Percentiles rank a stretch among this genome's conserved stretches.
phyloP scores from a whole-genome alignment of 2,113 vertebrate species.

The Syngnathus floridae region DNA sequence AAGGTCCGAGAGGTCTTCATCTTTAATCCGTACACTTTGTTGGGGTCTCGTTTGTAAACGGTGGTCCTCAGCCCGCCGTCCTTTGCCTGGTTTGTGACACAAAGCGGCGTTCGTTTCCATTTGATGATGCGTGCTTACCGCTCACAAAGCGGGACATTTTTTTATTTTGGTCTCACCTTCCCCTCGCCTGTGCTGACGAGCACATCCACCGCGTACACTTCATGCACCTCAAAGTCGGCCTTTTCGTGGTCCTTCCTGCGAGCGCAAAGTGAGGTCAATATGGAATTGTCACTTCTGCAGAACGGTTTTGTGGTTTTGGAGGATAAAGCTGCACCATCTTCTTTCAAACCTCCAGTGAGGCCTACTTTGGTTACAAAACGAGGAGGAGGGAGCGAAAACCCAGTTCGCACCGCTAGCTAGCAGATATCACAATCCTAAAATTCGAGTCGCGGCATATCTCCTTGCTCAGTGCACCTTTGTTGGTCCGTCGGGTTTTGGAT shows the following conservation, averaged over 20 bases:
- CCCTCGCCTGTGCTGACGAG: slow-evolving; percentile 95
- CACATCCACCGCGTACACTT: slow-evolving; percentile 96
- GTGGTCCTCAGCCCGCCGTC: slow-evolving; percentile 94
- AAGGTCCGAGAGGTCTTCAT: slow-evolving; percentile 98
- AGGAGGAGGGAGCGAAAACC: too few relatives aligned
- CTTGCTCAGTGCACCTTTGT: slow-evolving; percentile 81
- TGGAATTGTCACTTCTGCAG: too few relatives aligned
- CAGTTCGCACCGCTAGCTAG: too few relatives aligned
- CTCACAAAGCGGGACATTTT: too few relatives aligned
- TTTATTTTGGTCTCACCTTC: slow-evolving; percentile 73
- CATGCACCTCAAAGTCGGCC: slow-evolving; percentile 94
- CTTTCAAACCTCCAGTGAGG: too few relatives aligned
- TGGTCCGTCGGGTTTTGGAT: slow-evolving; percentile 97
- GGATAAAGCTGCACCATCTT: neutral
- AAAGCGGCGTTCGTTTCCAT: neutral
- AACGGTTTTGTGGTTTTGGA: too few relatives aligned
- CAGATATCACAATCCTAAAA: neutral
- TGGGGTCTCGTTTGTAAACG: slow-evolving; percentile 94
- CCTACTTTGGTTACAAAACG: too few relatives aligned
- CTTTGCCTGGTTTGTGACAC: slow-evolving; percentile 72
- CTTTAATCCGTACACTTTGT: slow-evolving; percentile 93
- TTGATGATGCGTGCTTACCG: too few relatives aligned
- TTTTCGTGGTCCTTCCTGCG: slow-evolving; percentile 99
- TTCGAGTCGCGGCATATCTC: too few relatives aligned
- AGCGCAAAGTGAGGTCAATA: slow-evolving; percentile 3